phyloP scores from a whole-genome alignment of 1,140 invertebrate species.

The Lepidurus packardi region DNA sequence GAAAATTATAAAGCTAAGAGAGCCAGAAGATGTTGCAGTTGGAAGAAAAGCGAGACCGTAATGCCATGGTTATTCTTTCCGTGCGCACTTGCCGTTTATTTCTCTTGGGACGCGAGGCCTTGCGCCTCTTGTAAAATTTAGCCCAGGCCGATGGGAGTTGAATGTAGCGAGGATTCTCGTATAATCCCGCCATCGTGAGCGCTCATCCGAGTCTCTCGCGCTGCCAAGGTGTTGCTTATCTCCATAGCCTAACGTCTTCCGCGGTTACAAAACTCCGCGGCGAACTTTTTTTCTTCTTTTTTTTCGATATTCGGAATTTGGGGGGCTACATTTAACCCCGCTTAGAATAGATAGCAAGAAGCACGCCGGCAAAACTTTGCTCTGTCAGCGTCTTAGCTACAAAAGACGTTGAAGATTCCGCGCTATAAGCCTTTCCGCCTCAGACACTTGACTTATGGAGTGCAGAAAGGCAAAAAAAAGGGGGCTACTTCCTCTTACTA shows the following conservation, averaged over 20 bases:
- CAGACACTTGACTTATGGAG: not conserved
- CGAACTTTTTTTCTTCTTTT: too few relatives aligned
- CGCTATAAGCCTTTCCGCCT: not conserved
- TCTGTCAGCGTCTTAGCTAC: too few relatives aligned
- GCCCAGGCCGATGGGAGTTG: not conserved
- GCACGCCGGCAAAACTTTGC: too few relatives aligned
- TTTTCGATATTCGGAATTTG: too few relatives aligned
- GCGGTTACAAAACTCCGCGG: too few relatives aligned
- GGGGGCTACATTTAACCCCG: too few relatives aligned
- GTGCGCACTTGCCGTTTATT: not conserved
- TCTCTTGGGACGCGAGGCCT: not conserved
- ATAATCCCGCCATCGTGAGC: too few relatives aligned
- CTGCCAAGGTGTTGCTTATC: too few relatives aligned
- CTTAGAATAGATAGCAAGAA: too few relatives aligned
- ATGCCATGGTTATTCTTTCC: not conserved
- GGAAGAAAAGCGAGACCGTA: not conserved
- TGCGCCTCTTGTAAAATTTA: not conserved
- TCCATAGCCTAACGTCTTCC: too few relatives aligned
- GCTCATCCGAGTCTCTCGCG: too few relatives aligned
- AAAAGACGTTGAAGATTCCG: too few relatives aligned
- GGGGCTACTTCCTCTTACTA: not conserved
- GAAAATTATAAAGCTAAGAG: not conserved
- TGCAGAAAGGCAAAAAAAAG: constrained; percentile 1
- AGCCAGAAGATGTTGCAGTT: not conserved
- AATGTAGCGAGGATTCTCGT: not conserved